These are phyloP conservation scores for Notolepis coatsorum DNA, from an alignment of 2,797 vertebrate species.

Conservation along the genomic window DNA sequence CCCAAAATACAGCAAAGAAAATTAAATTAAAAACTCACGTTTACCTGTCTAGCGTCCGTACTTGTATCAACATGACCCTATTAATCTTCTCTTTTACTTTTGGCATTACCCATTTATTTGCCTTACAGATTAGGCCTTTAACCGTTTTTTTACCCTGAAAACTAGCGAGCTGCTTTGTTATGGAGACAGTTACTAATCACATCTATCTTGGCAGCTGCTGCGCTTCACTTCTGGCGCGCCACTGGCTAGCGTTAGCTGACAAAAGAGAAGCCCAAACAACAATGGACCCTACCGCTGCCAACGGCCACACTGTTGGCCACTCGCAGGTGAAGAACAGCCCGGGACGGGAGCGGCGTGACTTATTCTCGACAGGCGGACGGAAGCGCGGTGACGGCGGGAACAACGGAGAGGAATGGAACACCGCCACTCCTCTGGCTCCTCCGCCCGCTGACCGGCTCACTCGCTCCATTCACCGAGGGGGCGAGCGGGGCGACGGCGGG, in stretches of 20 bases:
- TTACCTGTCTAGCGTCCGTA: not conserved
- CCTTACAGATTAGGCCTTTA: not conserved
- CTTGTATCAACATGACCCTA: not conserved
- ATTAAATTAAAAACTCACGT: not conserved
- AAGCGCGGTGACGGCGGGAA: conserved; percentile 24
- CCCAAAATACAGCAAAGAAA: too few relatives aligned
- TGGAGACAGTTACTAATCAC: not conserved
- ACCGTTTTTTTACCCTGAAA: too few relatives aligned
- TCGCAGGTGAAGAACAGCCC: not conserved
- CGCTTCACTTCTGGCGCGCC: conserved; percentile 11
- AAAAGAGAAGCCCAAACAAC: not conserved
- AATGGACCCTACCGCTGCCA: not conserved
- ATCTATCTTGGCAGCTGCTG: not conserved
- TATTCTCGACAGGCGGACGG: conserved; percentile 19
- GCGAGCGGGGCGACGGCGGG: conserved; percentile 34
- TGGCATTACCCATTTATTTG: too few relatives aligned
- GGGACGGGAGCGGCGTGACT: not conserved
- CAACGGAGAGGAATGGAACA: conserved; percentile 3
- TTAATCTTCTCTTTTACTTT: not conserved
- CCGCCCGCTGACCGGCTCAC: conserved; percentile 9
- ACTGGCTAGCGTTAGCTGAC: conserved; percentile 1
- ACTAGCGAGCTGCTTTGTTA: not conserved
- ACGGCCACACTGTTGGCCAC: not conserved
- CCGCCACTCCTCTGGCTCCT: not conserved
- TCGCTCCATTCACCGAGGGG: conserved; percentile 26